Evolutionary conservation across 2,113 vertebrate genomes (phyloP), one percentile per base, ranked within the genome.

Genomic region (Microtus montanus): DNA sequence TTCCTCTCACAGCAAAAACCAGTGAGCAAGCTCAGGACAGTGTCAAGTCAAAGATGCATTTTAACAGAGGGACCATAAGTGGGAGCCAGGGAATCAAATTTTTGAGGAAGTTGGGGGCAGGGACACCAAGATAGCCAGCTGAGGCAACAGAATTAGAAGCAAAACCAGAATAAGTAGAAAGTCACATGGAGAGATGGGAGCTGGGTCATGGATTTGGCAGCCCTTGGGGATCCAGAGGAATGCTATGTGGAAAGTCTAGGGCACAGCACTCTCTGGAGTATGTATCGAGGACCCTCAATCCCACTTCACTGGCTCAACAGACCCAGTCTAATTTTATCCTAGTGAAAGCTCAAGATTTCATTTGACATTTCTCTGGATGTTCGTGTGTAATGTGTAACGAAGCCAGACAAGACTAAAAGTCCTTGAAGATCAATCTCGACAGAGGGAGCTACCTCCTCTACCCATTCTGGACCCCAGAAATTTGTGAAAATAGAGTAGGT

Each of bases 271-370:
- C n/a, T 63, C 26, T 58, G 83, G 64, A 86, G 64, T 66, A 52
- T 68, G 84, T 92, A 93, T 68, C 41, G 66, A 94, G 61, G 87
- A 95, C 73, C 41, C 85, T 94, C 68, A 26, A 14, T 92, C 4
- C 3, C 61, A 87, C 77, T 95, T 49, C 28, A 47, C 88, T 96
- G 91, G 95, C 89, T 97, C 95, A 80, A 83, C 87, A 95, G 63
- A 95, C 6, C 26, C 47, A 87, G 85, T 70, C 95, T 96, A 96
- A 97, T 94, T 97, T 97, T 97, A 95, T 97, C 90, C 90, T 89
- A 90, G 11, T 82, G 87, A 97, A 96, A 97, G 88, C 74, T 5
- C 78, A 95, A 93, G 82, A 90, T 96, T 73, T 96, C 90, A 92
- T n/a, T 54, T 96, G 96, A 97, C 96, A 86, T 94, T 97, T 97